These are phyloP conservation scores for Odontomyia ornata DNA, from an alignment of 2,888 invertebrate genomes.

Conservation along the genomic window DNA sequence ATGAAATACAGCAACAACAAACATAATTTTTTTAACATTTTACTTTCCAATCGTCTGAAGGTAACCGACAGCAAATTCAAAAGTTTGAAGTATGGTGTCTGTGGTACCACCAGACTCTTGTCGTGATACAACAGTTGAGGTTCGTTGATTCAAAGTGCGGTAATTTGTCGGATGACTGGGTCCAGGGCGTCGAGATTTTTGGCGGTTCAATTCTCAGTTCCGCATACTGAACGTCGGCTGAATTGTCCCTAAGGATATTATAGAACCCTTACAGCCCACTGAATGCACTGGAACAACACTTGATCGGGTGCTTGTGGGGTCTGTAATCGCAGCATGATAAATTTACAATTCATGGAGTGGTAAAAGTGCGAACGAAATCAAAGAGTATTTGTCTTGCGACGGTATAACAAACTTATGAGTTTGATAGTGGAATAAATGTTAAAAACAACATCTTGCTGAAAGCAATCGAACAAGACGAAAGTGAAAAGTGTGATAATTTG, in stretches of 20 bases:
- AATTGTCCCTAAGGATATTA: neutral
- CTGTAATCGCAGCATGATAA: slow-evolving; percentile 14
- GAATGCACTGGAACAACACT: slow-evolving; percentile 11
- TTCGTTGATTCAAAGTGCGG: slow-evolving; percentile 49
- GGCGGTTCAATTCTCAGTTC: neutral
- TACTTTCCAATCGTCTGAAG: slow-evolving; percentile 54
- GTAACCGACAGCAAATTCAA: slow-evolving; percentile 24
- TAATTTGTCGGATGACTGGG: slow-evolving; percentile 49
- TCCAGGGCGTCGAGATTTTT: slow-evolving; percentile 16
- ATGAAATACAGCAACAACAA: slow-evolving; percentile 31
- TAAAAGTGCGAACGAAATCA: slow-evolving; percentile 15
- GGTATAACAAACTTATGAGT: neutral
- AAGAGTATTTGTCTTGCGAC: neutral
- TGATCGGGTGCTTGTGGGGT: neutral
- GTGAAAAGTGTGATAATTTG: slow-evolving; percentile 27
- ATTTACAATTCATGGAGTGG: slow-evolving; percentile 20
- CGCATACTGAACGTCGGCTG: neutral
- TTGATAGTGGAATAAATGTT: neutral
- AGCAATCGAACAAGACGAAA: slow-evolving; percentile 7
- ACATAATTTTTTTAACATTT: slow-evolving; percentile 45
- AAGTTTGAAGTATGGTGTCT: slow-evolving; percentile 23
- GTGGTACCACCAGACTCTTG: neutral
- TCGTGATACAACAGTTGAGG: slow-evolving; percentile 45
- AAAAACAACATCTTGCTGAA: neutral
- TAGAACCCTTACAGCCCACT: slow-evolving; percentile 7